Conservation (phyloP, 2,888 invertebrate species). For the Noctua fimbriata region DNA sequence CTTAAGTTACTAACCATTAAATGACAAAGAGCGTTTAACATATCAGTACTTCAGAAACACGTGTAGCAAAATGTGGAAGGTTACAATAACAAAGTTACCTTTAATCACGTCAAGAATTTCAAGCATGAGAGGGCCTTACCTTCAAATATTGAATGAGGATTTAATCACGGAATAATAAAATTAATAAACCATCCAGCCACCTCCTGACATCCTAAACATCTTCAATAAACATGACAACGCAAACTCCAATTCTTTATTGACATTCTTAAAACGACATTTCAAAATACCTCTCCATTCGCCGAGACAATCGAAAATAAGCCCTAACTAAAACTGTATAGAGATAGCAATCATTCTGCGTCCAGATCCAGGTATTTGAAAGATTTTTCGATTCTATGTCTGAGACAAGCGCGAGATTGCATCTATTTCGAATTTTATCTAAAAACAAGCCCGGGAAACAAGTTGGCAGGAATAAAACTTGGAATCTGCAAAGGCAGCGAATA, state of each 20-base stretch:
- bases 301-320: constrained; percentile 65
- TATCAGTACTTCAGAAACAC: background rate
- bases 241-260: constrained; percentile 65
- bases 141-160: constrained; percentile 37
- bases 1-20: background rate
- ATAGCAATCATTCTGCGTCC: constrained; percentile 54
- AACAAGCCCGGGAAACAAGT: constrained; percentile 75
- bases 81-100: constrained; percentile 26
- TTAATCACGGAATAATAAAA: constrained; percentile 50
- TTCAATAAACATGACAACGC: constrained; percentile 65
- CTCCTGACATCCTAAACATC: constrained; percentile 53
- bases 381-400: constrained; percentile 72
- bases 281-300: constrained; percentile 56
- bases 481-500: constrained; percentile 68
- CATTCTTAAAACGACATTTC: constrained; percentile 67
- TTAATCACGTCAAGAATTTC: constrained; percentile 34
- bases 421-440: constrained; percentile 81
- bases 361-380: constrained; percentile 73
- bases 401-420: constrained; percentile 81
- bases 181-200: constrained; percentile 49
- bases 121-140: constrained; percentile 2
- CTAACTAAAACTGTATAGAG: constrained; percentile 62
- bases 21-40: background rate
- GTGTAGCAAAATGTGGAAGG: constrained; percentile 6
- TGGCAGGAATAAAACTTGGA: constrained; percentile 75